Evolutionary conservation across 1,140 invertebrate species (phyloP), one percentile per base, ranked within the genome.

Genomic region (Schlechtendalia chinensis): DNA sequence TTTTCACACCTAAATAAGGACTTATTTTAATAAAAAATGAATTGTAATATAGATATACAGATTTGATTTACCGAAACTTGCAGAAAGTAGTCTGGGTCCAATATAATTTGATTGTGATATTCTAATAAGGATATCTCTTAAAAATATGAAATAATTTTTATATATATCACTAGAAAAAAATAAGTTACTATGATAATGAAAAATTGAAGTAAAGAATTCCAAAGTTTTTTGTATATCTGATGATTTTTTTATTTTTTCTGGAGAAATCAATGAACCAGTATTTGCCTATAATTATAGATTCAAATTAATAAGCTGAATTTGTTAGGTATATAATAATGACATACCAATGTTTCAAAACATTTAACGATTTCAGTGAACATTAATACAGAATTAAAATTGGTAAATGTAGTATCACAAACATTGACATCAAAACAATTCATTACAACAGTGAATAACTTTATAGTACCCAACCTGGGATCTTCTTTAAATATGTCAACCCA

Each of bases 361-460:
- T 59, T 58, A 59, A 27, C 22, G 39, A 77, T 58, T 59, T 16
- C 45, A 19, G 32, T 6, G 58, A 24, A 77, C 32, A 77, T 77
- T 19, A 24, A 10, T 17, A 22, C 32, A 19, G 54, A 59, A 59
- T 77, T 45, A 45, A 77, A 77, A 14, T 77, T 45, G 11, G 14
- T 45, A 17, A 77, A 50, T 16, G n/a, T 29, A 77, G 16, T 24
- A 22, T 45, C n/a, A 45, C 54, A 59, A 45, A 77, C 72, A 39
- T 77, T 54, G 22, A 77, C 14, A 59, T 77, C 29, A 39, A 77
- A 45, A 47, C 72, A 77, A 59, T 77, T 59, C 10, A 77, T 45
- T 24, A 77, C 16, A 45, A 77, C 54, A 39, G 72, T 17, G n/a
- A 77, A 77, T 77, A 77, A 59, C 24, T 77, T 58, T 1, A 77